Percentiles rank a stretch among this genome's conserved stretches.
phyloP scores from a whole-genome alignment of 2,797 vertebrate species.

The Coracias cyanogaster region DNA sequence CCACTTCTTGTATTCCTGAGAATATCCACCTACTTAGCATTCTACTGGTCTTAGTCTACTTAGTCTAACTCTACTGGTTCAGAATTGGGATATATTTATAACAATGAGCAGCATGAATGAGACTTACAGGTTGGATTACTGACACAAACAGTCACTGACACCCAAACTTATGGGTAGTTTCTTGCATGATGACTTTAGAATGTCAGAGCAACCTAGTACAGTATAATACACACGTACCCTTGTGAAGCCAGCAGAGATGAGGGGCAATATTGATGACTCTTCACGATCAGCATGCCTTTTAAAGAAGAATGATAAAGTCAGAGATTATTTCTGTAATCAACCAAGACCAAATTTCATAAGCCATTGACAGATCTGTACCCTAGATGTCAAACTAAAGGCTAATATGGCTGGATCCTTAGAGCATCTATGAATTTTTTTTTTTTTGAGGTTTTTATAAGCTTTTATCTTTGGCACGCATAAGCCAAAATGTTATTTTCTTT shows the following conservation, averaged over 20 bases:
- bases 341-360: background rate
- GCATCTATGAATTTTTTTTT: background rate
- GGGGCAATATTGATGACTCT: slow-evolving; percentile 92
- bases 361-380: background rate
- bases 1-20: background rate
- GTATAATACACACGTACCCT: slow-evolving; percentile 83
- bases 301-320: slow-evolving; percentile 67
- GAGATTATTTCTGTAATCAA: slow-evolving; percentile 46
- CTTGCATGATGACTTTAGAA: background rate
- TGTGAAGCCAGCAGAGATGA: slow-evolving; percentile 95
- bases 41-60: too few species aligned
- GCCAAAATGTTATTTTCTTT: background rate
- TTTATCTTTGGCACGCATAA: background rate
- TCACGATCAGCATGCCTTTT: slow-evolving; percentile 90
- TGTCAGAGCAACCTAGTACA: background rate
- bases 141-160: background rate
- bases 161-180: background rate
- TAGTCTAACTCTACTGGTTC: background rate
- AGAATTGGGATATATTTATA: background rate
- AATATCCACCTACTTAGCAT: background rate
- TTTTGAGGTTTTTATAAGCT: background rate
- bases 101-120: background rate
- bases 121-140: background rate
- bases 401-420: background rate
- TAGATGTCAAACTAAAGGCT: background rate